These are phyloP conservation scores for Tonatia bakeri DNA, from an alignment of 2,113 vertebrate species.

Conservation along the genomic window DNA sequence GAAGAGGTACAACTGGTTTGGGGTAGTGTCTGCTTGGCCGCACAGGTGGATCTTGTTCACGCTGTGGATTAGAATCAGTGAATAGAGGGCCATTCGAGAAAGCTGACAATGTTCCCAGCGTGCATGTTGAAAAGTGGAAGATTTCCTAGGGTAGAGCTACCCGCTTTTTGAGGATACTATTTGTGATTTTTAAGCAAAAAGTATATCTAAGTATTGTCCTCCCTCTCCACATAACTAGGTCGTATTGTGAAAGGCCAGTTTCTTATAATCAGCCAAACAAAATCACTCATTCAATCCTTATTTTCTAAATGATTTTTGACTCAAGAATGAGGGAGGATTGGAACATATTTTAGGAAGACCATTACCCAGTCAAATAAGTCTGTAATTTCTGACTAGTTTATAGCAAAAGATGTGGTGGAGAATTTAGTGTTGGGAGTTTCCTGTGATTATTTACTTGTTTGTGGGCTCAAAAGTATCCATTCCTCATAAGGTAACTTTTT, in stretches of 20 bases:
- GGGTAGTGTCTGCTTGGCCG: not conserved
- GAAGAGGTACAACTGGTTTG: constrained; percentile 28
- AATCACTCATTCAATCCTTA: not conserved
- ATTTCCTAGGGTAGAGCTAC: not conserved
- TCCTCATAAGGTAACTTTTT: not conserved
- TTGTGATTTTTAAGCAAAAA: constrained; percentile 40
- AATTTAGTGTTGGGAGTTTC: constrained; percentile 17
- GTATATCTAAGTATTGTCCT: not conserved
- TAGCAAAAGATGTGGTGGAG: not conserved
- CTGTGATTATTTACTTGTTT: not conserved
- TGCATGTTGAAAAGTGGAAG: not conserved
- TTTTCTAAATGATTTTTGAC: constrained; percentile 17
- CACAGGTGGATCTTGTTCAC: not conserved
- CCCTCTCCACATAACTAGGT: not conserved
- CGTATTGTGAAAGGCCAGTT: not conserved
- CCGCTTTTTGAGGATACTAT: not conserved
- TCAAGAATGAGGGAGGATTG: not conserved
- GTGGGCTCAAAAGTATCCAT: not conserved
- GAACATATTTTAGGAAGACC: not conserved
- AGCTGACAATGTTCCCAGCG: not conserved
- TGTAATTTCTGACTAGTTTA: constrained; percentile 11
- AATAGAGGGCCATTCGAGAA: not conserved
- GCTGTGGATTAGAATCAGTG: not conserved
- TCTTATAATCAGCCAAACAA: not conserved
- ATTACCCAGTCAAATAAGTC: not conserved